phyloP scores from a whole-genome alignment of 1,140 invertebrate genomes.

The Dendrolimus punctatus region DNA sequence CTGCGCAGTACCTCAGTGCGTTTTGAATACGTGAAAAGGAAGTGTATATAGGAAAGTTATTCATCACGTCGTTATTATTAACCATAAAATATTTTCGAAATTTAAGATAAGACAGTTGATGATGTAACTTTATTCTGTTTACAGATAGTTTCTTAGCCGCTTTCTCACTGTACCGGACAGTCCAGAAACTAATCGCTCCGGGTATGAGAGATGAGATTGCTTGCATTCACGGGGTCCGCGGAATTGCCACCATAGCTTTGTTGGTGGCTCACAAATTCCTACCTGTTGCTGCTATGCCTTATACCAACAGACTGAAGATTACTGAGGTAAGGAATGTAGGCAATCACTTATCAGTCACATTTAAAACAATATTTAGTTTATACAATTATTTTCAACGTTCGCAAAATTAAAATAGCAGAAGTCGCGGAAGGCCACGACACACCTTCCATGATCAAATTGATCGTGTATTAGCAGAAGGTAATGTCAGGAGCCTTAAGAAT shows the following conservation, averaged over 20 bases:
- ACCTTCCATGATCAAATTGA: no score
- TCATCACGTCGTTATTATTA: no score
- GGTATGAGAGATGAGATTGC: constrained; percentile 71
- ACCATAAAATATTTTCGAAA: no score
- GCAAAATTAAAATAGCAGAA: no score
- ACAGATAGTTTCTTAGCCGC: constrained; percentile 36
- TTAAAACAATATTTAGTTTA: background rate
- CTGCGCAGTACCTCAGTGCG: no score
- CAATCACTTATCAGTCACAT: background rate
- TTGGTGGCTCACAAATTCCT: constrained; percentile 77
- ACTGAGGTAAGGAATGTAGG: constrained; percentile 67
- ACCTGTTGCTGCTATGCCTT: constrained; percentile 73
- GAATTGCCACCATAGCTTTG: constrained; percentile 72
- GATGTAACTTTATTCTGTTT: background rate
- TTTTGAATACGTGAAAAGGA: no score
- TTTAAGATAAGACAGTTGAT: no score
- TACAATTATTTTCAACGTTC: no score
- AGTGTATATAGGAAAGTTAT: no score
- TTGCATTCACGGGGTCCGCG: constrained; percentile 76
- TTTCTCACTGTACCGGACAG: constrained; percentile 57
- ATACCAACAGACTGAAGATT: constrained; percentile 74
- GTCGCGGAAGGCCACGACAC: no score
- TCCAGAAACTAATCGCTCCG: constrained; percentile 72
- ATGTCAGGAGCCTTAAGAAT: no score
- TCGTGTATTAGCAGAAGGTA: no score